phyloP scores from a whole-genome alignment of 2,797 vertebrate genomes.

The Scarus forsteni region DNA sequence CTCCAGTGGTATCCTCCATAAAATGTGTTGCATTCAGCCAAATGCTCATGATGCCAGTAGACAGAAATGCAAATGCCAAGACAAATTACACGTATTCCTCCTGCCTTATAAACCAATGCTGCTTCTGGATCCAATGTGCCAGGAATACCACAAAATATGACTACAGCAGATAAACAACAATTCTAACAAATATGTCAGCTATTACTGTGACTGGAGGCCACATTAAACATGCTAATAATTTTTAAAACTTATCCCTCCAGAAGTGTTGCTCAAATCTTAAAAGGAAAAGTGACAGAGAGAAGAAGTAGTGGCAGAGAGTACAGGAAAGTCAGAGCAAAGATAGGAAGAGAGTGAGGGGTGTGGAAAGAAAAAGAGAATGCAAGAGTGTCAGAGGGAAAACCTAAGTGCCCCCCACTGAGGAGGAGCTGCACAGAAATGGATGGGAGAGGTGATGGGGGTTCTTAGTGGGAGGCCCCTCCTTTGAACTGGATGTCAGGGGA shows the following conservation, averaged over 20 bases:
- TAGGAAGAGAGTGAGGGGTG: conserved; percentile 10
- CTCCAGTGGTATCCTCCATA: no score
- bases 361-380: conserved; percentile 3
- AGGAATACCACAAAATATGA: no score
- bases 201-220: no score
- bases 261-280: conserved; percentile 1
- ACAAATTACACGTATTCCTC: no score
- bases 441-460: conserved; percentile 56
- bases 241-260: not conserved
- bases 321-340: conserved; percentile 4
- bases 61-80: no score
- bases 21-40: no score
- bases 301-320: not conserved
- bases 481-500: conserved; percentile 64
- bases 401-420: conserved; percentile 63
- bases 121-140: no score
- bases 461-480: conserved; percentile 68
- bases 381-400: conserved; percentile 36
- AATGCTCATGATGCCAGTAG: no score
- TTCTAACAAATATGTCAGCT: no score
- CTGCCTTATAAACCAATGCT: no score
- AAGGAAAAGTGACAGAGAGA: not conserved
- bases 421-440: conserved; percentile 59
- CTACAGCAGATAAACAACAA: no score
- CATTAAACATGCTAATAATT: no score